A percentile compares a stretch with the other conserved stretches of the same genome.
These are phyloP conservation scores for Melanargia galathea DNA, from an alignment of 2,888 invertebrate genomes.

Conservation along the genomic window DNA sequence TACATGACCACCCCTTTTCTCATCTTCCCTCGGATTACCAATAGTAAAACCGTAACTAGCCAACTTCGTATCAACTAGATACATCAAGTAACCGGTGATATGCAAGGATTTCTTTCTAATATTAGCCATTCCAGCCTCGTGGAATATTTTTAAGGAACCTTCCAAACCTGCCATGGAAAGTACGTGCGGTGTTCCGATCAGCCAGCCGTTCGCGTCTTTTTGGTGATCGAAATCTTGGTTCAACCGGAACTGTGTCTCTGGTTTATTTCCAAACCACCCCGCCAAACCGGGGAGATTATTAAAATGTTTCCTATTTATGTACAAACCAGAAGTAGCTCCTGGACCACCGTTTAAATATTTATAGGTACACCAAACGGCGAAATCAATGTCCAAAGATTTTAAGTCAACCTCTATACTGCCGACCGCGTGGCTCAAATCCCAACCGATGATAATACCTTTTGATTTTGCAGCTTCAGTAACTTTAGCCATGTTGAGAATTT, in stretches of 20 bases:
- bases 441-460: slow-evolving; percentile 62
- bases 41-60: slow-evolving; percentile 56
- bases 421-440: slow-evolving; percentile 69
- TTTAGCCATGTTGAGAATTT: slow-evolving; percentile 64
- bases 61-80: slow-evolving; percentile 60
- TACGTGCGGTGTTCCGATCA: slow-evolving; percentile 62
- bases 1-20: slow-evolving; percentile 64
- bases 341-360: slow-evolving; percentile 74
- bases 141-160: slow-evolving; percentile 60
- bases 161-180: slow-evolving; percentile 67
- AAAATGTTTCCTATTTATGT: slow-evolving; percentile 68
- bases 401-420: slow-evolving; percentile 65
- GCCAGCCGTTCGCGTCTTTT: slow-evolving; percentile 65
- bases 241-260: slow-evolving; percentile 60
- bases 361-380: slow-evolving; percentile 73
- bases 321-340: slow-evolving; percentile 60
- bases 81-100: slow-evolving; percentile 69
- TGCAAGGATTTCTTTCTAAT: slow-evolving; percentile 67
- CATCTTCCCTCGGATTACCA: slow-evolving; percentile 60
- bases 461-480: slow-evolving; percentile 61
- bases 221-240: slow-evolving; percentile 67
- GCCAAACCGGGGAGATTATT: slow-evolving; percentile 58
- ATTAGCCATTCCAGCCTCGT: slow-evolving; percentile 60
- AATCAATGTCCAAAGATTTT: slow-evolving; percentile 63
- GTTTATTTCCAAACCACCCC: slow-evolving; percentile 69